Evolutionary conservation across 1,140 invertebrate genomes (phyloP).

Genomic region (Riptortus pedestris): DNA sequence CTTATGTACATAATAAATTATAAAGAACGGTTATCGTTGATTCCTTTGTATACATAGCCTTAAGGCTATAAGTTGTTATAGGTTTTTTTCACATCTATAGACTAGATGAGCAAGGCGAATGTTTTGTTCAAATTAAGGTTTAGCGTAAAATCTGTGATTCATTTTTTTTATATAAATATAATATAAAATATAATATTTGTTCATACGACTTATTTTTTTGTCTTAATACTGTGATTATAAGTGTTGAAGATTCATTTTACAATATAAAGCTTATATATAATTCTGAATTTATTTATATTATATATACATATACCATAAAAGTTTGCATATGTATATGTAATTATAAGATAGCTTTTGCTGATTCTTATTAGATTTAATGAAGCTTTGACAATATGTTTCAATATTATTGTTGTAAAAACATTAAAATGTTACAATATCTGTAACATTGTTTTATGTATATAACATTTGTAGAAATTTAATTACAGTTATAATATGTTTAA

Average conservation of each 20-base stretch:
- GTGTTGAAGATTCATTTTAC: constrained; percentile 8
- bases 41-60: constrained; percentile 12
- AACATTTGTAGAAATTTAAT: constrained; percentile 26
- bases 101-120: constrained; percentile 10
- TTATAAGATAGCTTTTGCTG: constrained; percentile 21
- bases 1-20: constrained; percentile 5
- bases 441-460: constrained; percentile 19
- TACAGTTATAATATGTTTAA: constrained; percentile 22
- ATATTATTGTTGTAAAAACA: constrained; percentile 25
- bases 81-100: constrained; percentile 17
- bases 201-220: constrained; percentile 21
- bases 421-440: not conserved
- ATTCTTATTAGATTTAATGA: constrained; percentile 17
- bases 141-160: constrained; percentile 19
- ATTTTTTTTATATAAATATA: constrained; percentile 11
- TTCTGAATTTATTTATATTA: constrained; percentile 4
- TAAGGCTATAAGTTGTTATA: constrained; percentile 16
- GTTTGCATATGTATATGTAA: constrained; percentile 15
- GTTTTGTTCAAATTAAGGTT: constrained; percentile 14
- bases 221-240: constrained; percentile 24
- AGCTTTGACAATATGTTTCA: constrained; percentile 27
- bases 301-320: constrained; percentile 14
- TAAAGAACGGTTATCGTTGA: constrained; percentile 4
- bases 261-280: constrained; percentile 19
- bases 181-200: constrained; percentile 10